These are phyloP conservation scores for Scaptomyza tumidula DNA, from an alignment of 2,888 invertebrate species.

Conservation along the genomic window DNA sequence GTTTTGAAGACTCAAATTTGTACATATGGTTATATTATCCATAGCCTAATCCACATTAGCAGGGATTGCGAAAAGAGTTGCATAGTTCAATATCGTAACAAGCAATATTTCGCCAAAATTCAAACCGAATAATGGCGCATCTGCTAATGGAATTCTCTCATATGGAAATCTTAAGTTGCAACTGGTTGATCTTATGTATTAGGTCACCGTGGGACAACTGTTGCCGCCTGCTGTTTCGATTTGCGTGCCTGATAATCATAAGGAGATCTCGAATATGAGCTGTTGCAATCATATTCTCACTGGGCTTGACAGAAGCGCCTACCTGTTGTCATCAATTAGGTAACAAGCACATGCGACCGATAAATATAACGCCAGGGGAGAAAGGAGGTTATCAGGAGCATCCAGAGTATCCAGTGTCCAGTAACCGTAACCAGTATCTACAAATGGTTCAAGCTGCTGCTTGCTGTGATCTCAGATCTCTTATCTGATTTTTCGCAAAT, in stretches of 20 bases:
- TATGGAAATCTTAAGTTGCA: constrained; percentile 1
- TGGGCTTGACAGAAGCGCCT: constrained; percentile 81
- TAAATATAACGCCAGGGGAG: constrained; percentile 66
- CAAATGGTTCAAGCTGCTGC: constrained; percentile 47
- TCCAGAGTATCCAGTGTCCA: constrained; percentile 20
- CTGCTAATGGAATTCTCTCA: not conserved
- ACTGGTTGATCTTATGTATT: constrained; percentile 5
- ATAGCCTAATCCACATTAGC: too few species aligned
- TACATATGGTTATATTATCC: too few species aligned
- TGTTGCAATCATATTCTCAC: constrained; percentile 43
- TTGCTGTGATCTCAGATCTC: constrained; percentile 60
- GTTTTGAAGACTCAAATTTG: not conserved
- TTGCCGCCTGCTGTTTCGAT: constrained; percentile 58
- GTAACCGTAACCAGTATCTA: constrained; percentile 34
- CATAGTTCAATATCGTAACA: not conserved
- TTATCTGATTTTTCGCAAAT: constrained; percentile 76
- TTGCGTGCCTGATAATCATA: constrained; percentile 70
- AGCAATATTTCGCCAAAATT: not conserved
- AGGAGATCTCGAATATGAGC: constrained; percentile 39
- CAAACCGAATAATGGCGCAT: not conserved
- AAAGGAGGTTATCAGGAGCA: constrained; percentile 14
- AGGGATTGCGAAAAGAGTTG: not conserved
- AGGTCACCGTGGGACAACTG: constrained; percentile 29
- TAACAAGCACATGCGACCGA: constrained; percentile 83
- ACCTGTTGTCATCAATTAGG: constrained; percentile 84